phyloP scores from a whole-genome alignment of 2,113 vertebrate genomes.

The Pyrgilauda ruficollis region DNA sequence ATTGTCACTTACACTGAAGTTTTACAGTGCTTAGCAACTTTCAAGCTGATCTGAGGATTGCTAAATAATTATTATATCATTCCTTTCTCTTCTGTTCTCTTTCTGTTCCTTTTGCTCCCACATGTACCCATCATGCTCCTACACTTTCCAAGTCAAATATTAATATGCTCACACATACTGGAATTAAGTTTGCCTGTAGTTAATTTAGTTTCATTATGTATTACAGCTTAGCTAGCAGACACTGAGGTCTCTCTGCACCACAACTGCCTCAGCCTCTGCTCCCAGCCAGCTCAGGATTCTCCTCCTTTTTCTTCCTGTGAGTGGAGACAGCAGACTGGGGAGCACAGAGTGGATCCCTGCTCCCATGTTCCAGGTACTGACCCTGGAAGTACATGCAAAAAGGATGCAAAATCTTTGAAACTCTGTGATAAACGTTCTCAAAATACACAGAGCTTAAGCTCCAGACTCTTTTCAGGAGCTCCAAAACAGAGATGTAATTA shows the following conservation, averaged over 20 bases:
- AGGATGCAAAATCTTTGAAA: background rate
- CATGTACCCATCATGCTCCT: background rate
- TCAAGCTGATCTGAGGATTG: background rate
- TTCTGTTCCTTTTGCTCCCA: conserved; percentile 17
- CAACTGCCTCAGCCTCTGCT: background rate
- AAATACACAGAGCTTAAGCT: background rate
- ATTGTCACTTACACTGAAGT: background rate
- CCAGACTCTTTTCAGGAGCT: background rate
- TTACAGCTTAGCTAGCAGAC: background rate
- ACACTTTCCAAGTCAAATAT: background rate
- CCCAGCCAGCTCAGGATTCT: background rate
- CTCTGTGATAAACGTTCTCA: background rate
- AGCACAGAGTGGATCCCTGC: background rate
- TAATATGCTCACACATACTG: background rate
- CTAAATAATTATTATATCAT: background rate
- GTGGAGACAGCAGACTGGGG: background rate
- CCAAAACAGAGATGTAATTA: background rate
- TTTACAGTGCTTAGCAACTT: background rate
- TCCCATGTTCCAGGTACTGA: background rate
- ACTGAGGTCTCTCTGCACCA: background rate
- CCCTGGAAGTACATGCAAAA: background rate
- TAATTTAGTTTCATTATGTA: background rate
- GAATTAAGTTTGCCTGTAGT: background rate
- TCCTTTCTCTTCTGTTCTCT: background rate
- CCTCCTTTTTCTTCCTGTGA: background rate